Conservation (phyloP, 2,888 invertebrate genomes). For the Drosophila engyochracea region DNA sequence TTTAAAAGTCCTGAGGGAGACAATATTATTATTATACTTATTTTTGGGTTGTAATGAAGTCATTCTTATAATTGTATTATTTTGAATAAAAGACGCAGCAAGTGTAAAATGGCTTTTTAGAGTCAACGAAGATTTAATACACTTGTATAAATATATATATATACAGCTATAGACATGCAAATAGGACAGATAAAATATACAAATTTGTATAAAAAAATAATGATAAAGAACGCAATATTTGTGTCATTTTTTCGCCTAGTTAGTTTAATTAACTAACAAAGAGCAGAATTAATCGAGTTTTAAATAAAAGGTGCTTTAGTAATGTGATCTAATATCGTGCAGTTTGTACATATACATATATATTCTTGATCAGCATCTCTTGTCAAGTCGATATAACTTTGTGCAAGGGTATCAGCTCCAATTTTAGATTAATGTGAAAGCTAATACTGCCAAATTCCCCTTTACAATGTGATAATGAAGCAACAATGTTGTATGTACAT, state of each 20-base stretch:
- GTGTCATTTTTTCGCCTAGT: neutral
- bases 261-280: neutral
- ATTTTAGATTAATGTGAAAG: constrained; percentile 4
- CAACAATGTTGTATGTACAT: constrained; percentile 32
- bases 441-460: neutral
- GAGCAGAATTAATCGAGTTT: neutral
- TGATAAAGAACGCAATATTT: neutral
- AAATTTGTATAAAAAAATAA: too few species aligned
- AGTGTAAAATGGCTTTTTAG: neutral
- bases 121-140: neutral
- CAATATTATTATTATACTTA: constrained; percentile 5
- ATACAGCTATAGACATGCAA: neutral
- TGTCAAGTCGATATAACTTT: neutral
- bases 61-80: constrained; percentile 13
- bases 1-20: constrained; percentile 46
- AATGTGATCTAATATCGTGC: too few species aligned
- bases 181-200: neutral
- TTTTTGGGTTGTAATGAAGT: constrained; percentile 19
- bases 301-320: too few species aligned
- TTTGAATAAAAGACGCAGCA: constrained; percentile 11
- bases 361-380: neutral
- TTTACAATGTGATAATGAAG: constrained; percentile 35
- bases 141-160: neutral
- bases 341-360: neutral
- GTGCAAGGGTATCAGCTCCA: neutral